phyloP scores from a whole-genome alignment of 2,113 vertebrate genomes.

The Prietella phreatophila region DNA sequence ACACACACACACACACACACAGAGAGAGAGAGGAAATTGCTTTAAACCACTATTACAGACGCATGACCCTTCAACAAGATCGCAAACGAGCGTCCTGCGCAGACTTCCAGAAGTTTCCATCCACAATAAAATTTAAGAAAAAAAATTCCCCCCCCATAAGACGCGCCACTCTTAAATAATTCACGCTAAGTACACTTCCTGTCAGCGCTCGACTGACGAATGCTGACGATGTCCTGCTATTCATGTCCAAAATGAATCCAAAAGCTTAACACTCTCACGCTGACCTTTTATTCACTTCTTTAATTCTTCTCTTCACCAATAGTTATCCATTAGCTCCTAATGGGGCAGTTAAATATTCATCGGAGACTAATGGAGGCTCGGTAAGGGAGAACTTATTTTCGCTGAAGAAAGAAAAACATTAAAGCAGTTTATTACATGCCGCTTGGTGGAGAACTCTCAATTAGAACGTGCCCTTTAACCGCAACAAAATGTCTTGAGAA shows the following conservation, averaged over 20 bases:
- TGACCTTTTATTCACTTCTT: slow-evolving; percentile 26
- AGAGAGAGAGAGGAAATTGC: too few species aligned
- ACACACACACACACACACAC: neutral
- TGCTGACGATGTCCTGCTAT: neutral
- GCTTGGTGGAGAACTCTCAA: neutral
- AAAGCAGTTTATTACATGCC: neutral
- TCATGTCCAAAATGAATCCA: slow-evolving; percentile 31
- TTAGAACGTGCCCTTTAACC: neutral
- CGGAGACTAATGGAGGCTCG: slow-evolving; percentile 53
- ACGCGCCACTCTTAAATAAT: slow-evolving; percentile 37
- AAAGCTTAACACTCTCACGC: slow-evolving; percentile 22
- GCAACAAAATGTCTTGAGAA: neutral
- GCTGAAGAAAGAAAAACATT: slow-evolving; percentile 12
- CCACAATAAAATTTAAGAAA: neutral
- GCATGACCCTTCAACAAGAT: neutral
- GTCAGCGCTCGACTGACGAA: neutral
- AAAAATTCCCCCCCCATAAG: neutral
- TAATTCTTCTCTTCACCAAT: slow-evolving; percentile 15
- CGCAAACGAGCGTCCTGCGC: neutral
- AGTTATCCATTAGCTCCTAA: slow-evolving; percentile 63
- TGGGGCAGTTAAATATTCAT: slow-evolving; percentile 71
- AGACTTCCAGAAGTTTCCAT: neutral
- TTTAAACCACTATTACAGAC: neutral
- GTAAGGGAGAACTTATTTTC: slow-evolving; percentile 9
- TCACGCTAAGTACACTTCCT: slow-evolving; percentile 39